Percentiles rank a stretch among this genome's conserved stretches.
Evolutionary conservation across 2,797 vertebrate species (phyloP).

Genomic region (Myotis pilosus): DNA sequence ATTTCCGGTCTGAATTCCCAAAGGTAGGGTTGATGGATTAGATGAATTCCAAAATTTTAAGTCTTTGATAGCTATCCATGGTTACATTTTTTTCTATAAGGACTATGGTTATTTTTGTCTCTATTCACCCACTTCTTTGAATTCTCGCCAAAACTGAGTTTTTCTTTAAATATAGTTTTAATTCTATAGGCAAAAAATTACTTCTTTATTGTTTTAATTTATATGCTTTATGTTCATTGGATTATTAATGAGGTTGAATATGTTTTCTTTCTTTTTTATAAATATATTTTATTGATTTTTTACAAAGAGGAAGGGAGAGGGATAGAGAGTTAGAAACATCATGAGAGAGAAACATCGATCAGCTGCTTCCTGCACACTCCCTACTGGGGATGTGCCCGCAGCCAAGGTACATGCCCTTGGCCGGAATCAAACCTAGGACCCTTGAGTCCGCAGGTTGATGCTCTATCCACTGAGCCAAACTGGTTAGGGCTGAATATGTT

Average conservation of each 20-base stretch:
- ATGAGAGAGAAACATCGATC: too few relatives aligned
- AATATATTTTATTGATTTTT: too few relatives aligned
- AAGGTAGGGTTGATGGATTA: background rate
- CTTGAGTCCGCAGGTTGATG: too few relatives aligned
- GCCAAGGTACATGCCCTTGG: too few relatives aligned
- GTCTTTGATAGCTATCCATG: background rate
- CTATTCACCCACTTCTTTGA: background rate
- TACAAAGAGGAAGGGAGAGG: too few relatives aligned
- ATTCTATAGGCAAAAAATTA: background rate
- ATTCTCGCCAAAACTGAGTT: background rate
- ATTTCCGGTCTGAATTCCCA: background rate
- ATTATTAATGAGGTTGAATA: background rate
- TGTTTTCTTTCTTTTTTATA: background rate
- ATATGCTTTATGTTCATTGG: background rate
- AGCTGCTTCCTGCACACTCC: too few relatives aligned
- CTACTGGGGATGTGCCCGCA: too few relatives aligned
- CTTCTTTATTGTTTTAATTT: background rate
- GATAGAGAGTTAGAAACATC: too few relatives aligned
- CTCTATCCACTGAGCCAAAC: too few relatives aligned
- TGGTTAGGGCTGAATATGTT: background rate
- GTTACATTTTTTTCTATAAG: background rate
- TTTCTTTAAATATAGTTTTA: background rate
- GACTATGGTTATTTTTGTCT: background rate
- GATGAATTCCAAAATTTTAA: background rate
- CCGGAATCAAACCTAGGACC: too few relatives aligned